phyloP scores from a whole-genome alignment of 1,140 invertebrate species.

The Trichonephila clavata region DNA sequence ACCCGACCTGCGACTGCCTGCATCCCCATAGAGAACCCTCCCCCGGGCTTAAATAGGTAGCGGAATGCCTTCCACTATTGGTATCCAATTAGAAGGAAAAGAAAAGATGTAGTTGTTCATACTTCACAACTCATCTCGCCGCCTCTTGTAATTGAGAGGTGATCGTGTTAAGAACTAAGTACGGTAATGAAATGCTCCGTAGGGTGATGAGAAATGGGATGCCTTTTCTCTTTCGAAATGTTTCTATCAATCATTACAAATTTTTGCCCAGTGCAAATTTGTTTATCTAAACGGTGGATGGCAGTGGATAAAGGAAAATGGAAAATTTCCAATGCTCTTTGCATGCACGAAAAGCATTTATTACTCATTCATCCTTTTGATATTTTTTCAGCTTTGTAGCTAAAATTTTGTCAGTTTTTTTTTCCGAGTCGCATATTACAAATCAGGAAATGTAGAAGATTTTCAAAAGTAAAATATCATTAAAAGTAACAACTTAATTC shows the following conservation, averaged over 20 bases:
- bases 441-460: neutral
- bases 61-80: constrained; percentile 20
- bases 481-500: too few species aligned
- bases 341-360: too few species aligned
- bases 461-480: neutral
- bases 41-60: neutral
- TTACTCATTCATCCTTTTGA: too few species aligned
- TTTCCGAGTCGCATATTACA: neutral
- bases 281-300: too few species aligned
- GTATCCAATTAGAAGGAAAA: constrained; percentile 23
- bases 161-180: neutral
- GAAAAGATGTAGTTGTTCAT: constrained; percentile 27
- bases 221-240: too few species aligned
- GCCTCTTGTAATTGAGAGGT: neutral
- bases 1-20: constrained; percentile 14
- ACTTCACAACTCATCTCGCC: constrained; percentile 2
- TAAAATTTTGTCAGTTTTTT: too few species aligned
- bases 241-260: too few species aligned
- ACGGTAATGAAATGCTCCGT: neutral
- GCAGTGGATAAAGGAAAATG: too few species aligned
- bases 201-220: too few species aligned
- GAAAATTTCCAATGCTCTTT: too few species aligned
- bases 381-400: too few species aligned
- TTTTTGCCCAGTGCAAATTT: too few species aligned
- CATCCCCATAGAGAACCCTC: constrained; percentile 27